These are phyloP conservation scores for Platycnemis pennipes DNA, from an alignment of 2,888 invertebrate species.

Conservation along the genomic window DNA sequence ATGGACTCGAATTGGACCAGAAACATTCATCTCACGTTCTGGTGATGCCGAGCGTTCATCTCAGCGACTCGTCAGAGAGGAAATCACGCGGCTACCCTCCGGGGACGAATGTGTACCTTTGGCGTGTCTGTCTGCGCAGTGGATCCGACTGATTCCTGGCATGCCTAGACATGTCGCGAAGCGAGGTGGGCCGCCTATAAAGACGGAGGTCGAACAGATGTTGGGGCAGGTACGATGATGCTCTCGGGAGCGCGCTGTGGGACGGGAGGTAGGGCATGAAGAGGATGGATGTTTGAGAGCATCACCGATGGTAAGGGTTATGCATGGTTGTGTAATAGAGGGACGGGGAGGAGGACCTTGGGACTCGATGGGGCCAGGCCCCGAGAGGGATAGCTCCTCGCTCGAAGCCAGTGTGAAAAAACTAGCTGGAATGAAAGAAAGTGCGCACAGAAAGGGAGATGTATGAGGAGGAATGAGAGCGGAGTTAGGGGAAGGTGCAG, in stretches of 20 bases:
- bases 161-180: background rate
- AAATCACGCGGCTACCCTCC: no score
- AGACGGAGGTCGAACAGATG: background rate
- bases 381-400: background rate
- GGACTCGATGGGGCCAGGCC: background rate
- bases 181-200: background rate
- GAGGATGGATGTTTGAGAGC: no score
- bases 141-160: background rate
- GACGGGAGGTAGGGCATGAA: background rate
- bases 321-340: background rate
- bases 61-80: no score
- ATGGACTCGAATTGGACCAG: no score
- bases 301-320: no score
- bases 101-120: no score
- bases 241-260: background rate
- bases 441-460: background rate
- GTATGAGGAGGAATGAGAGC: background rate
- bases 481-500: background rate
- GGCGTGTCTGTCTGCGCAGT: background rate
- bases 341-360: background rate
- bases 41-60: no score
- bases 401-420: background rate
- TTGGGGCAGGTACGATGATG: background rate
- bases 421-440: background rate
- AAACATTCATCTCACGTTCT: no score